Evolutionary conservation across 2,113 vertebrate genomes (phyloP).

Genomic region (Opisthocomus hoazin): DNA sequence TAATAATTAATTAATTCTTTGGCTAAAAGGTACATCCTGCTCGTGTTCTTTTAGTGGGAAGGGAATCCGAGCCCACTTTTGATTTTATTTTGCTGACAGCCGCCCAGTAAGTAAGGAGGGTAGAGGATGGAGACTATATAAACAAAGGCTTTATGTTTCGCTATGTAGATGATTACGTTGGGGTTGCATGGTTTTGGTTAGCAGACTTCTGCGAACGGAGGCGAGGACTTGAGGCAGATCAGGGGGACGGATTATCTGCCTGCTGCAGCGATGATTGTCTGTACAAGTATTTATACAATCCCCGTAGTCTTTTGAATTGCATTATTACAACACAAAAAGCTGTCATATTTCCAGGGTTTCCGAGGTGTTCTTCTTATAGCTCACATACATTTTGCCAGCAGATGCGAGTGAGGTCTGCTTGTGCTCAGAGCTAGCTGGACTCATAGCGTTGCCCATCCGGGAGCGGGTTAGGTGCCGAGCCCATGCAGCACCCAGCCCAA

Average conservation of each 20-base stretch:
- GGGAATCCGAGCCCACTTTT: not conserved
- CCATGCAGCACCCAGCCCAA: not conserved
- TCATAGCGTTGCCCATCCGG: fast-evolving
- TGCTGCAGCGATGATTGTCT: slow-evolving; percentile 59
- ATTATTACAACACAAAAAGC: slow-evolving; percentile 39
- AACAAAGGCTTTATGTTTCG: slow-evolving; percentile 21
- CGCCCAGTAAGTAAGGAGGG: not conserved
- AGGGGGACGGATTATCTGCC: slow-evolving; percentile 25
- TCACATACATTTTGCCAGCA: not conserved
- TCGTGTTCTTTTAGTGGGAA: not conserved
- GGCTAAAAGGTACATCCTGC: not conserved
- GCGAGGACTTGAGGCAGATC: not conserved
- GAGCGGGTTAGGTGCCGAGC: not conserved
- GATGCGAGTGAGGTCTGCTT: not conserved
- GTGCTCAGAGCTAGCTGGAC: not conserved
- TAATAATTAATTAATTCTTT: slow-evolving; percentile 21
- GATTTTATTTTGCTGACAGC: slow-evolving; percentile 36
- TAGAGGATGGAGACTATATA: not conserved
- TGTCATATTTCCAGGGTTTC: slow-evolving; percentile 50
- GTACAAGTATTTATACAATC: slow-evolving; percentile 68
- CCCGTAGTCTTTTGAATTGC: slow-evolving; percentile 47
- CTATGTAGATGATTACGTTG: not conserved
- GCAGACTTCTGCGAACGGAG: not conserved
- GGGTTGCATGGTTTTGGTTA: not conserved
- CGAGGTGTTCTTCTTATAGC: not conserved